Base-by-base conservation (phyloP, 2,888 invertebrate genomes). In the Agonopterix subpropinquella region DNA sequence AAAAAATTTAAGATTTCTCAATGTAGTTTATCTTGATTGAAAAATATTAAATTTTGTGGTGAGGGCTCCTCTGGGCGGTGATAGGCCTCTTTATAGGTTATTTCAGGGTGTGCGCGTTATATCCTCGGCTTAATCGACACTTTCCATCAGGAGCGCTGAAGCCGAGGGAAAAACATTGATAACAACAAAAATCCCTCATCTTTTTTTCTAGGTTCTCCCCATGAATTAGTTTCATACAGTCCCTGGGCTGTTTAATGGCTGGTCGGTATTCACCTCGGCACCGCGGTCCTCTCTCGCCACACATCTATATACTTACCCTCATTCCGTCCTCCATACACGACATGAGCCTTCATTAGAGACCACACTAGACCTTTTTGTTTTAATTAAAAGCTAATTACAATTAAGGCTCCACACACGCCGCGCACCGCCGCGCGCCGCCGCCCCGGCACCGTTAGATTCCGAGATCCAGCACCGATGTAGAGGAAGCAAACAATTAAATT, bases 381-480 rank as follows among this genome's bases (percentile, higher is more conserved):
- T 58, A 69, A 71, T 74, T 68, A 70, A 62, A 63, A 63, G 54
- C 56, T 53, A 64, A 61, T 62, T 53, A 54, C 65, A 62, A 64
- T 62, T 62, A 64, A 64, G 62, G 67, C 61, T 55, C 62, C 60
- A 59, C 65, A 56, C 69, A 68, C 65, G 64, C 60, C 62, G 39
- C 39, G 39, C 37, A 18, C 28, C 28, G 28, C 28, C 28, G 28
- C 39, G 36, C 10, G n/a, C 11, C 65, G 64, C 59, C 62, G 39
- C 39, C 28, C 44, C 45, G 39, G 56, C 28, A 54, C 62, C 65
- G 67, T 65, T 63, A 63, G 52, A 47, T 55, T 59, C 64, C 60
- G 55, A 52, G 43, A 47, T 41, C 42, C 47, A 10, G 44, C 46
- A 48, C 48, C 49, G 50, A 50, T 45, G 47, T 53, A 45, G 50